phyloP scores from a whole-genome alignment of 2,888 invertebrate genomes.

The Sminthurinus aureus region DNA sequence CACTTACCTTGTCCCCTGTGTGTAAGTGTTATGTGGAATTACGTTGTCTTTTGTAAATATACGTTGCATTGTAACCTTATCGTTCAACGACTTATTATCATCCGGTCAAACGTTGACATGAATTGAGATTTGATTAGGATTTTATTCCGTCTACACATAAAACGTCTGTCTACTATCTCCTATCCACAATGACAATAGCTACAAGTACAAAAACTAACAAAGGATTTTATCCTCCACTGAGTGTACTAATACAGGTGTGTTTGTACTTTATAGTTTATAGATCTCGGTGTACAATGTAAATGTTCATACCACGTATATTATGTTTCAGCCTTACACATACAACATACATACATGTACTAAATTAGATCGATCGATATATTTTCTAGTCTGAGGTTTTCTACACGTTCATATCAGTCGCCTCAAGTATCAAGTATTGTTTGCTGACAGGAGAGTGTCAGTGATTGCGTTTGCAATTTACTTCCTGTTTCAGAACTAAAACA shows the following conservation, averaged over 20 bases:
- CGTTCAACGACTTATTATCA: conserved; percentile 1
- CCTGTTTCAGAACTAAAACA: not conserved
- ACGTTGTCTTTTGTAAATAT: not conserved
- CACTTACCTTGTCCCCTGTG: no score
- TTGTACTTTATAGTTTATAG: no score
- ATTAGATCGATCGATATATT: not conserved
- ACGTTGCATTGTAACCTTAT: not conserved
- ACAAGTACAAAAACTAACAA: not conserved
- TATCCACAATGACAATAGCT: no score
- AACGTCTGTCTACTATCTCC: not conserved
- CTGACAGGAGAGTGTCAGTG: not conserved
- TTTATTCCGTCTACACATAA: not conserved
- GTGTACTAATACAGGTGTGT: not conserved
- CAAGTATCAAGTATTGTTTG: not conserved
- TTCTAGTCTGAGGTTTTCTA: not conserved
- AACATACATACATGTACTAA: not conserved
- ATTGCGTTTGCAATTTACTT: not conserved
- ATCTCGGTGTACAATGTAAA: no score
- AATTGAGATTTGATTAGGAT: not conserved
- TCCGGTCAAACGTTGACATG: not conserved
- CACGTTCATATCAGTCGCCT: not conserved
- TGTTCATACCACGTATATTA: no score
- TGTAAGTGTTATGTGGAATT: not conserved
- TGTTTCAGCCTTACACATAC: no score
- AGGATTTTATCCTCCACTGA: not conserved